Base-by-base conservation (phyloP, 2,797 vertebrate genomes). In the Tolypeutes matacus region DNA sequence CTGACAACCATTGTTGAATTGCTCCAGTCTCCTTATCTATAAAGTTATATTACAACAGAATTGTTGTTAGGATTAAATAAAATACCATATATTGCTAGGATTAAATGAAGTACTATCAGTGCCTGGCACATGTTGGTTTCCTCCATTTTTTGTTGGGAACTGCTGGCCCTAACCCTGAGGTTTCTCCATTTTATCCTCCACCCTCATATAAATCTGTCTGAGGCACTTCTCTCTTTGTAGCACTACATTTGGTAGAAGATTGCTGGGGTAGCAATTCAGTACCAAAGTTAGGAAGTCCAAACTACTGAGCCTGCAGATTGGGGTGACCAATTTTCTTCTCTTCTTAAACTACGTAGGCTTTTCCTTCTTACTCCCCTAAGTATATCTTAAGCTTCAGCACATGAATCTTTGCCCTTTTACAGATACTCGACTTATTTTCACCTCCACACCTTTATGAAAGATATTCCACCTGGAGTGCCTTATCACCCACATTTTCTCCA, bases 91-190 rank as follows among this genome's bases (percentile, higher is more conserved):
- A 29, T 70, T 83, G 20, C 69, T 70, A 67, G 84, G 80, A 89
- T 95, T 93, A 95, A 93, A 56, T 93, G 85, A 97, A 96, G 86
- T 84, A 34, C 58, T 84, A 29, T 86, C 95, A 58, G 81, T 27
- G 49, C 36, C 70, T 89, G 83, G 65, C 75, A 84, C 5, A 13
- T 8, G 29, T 1, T 56, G 49, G 36, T 64, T 39, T 89, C 29
- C 58, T 83, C 31, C 11, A 27, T 80, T 72, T 76, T 75, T 58
- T 83, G 0, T 34, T 56, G 85, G 80, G 39, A 84, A 58, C 58
- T 42, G 21, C 60, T 94, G 49, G 69, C 12, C 60, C 42, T 77
- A 67, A 53, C 36, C 17, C 23, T 36, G n/a, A 23, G 18, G n/a
- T 29, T 10, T 82, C 56, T 62, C 46, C 27, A 15, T 86, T 78